Evolutionary conservation across 2,888 invertebrate genomes (phyloP).

Genomic region (Entomobrya proxima): DNA sequence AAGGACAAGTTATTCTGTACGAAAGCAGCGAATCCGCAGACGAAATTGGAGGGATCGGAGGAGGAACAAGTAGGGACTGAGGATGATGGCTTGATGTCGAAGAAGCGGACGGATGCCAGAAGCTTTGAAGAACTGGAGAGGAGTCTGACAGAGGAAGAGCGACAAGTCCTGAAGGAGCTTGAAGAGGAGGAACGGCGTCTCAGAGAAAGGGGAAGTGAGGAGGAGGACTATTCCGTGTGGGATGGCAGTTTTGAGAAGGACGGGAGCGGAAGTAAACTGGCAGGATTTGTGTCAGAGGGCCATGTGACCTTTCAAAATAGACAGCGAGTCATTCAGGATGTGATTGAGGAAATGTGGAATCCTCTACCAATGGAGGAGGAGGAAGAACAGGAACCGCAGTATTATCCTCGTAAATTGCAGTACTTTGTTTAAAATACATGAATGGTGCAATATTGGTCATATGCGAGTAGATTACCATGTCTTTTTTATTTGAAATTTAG

Average conservation of each 20-base stretch:
- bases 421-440: not conserved
- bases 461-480: not conserved
- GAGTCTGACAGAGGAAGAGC: constrained; percentile 11
- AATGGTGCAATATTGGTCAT: not conserved
- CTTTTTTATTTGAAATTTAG: constrained; percentile 79
- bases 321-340: constrained; percentile 72
- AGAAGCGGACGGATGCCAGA: not conserved
- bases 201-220: not conserved
- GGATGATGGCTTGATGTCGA: not conserved
- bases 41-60: not conserved
- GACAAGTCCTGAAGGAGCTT: not conserved
- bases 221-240: constrained; percentile 21
- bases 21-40: not conserved
- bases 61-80: not conserved
- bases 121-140: not conserved
- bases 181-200: constrained; percentile 31
- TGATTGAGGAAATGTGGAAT: constrained; percentile 72
- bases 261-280: constrained; percentile 1
- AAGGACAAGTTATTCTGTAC: not conserved
- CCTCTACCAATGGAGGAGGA: constrained; percentile 52
- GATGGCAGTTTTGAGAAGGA: not conserved
- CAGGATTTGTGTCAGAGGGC: constrained; percentile 61
- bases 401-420: constrained; percentile 40
- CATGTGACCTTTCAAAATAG: constrained; percentile 69
- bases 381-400: not conserved